These are phyloP conservation scores for Miltochrista miniata DNA, from an alignment of 2,888 invertebrate genomes.

Conservation along the genomic window DNA sequence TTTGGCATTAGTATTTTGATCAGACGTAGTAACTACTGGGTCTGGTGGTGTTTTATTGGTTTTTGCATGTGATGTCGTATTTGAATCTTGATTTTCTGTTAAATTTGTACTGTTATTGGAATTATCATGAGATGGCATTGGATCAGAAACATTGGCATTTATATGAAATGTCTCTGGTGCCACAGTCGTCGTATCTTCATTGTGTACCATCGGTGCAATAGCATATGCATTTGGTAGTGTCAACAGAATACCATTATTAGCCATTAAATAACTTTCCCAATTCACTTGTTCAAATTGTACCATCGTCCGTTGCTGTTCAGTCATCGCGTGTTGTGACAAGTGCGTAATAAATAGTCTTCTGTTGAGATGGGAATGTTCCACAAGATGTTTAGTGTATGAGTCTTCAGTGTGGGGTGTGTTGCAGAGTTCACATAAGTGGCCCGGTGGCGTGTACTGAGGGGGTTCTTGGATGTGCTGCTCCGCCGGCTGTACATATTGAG, in stretches of 20 bases:
- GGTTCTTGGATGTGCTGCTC: constrained; percentile 9
- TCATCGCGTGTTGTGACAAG: constrained; percentile 61
- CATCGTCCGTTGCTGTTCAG: constrained; percentile 24
- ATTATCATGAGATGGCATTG: background rate
- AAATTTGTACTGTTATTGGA: background rate
- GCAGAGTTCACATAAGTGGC: constrained; percentile 47
- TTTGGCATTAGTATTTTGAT: background rate
- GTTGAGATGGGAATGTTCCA: constrained; percentile 55
- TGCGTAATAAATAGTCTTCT: constrained; percentile 58
- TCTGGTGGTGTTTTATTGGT: background rate
- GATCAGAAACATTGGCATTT: background rate
- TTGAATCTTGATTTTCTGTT: background rate
- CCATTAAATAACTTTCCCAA: background rate
- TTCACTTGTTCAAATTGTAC: constrained; percentile 2
- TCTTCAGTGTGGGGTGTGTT: constrained; percentile 15
- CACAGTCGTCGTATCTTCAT: background rate
- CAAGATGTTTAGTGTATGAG: constrained; percentile 48
- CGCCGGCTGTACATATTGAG: constrained; percentile 4
- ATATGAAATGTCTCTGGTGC: background rate
- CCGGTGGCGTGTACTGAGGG: constrained; percentile 5
- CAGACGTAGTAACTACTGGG: background rate
- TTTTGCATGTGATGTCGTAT: background rate
- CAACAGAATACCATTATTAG: background rate
- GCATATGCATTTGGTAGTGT: background rate
- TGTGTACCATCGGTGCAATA: background rate